These are phyloP conservation scores for Mesocricetus auratus DNA, from an alignment of 2,113 vertebrate genomes.

Conservation along the genomic window DNA sequence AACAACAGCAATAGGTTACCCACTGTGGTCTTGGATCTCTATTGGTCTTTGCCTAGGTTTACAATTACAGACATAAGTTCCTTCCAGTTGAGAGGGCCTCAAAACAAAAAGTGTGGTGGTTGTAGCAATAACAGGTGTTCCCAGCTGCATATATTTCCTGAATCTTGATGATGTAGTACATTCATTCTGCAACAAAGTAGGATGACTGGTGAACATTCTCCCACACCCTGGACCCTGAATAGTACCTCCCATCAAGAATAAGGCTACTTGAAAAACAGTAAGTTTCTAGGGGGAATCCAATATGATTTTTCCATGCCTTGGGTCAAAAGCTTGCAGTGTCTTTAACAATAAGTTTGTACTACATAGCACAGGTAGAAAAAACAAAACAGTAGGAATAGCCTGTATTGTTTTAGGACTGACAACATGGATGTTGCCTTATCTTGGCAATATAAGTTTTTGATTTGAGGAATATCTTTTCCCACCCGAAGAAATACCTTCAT, in stretches of 20 bases:
- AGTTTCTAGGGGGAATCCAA: neutral
- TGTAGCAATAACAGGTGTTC: neutral
- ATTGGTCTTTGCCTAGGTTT: neutral
- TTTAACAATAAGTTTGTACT: neutral
- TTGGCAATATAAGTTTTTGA: neutral
- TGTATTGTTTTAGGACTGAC: neutral
- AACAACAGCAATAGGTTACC: neutral
- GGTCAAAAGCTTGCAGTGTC: neutral
- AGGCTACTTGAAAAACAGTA: neutral
- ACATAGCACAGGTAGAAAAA: neutral
- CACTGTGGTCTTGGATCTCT: too few species aligned
- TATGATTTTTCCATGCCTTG: neutral
- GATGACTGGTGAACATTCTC: neutral
- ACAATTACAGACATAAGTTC: neutral
- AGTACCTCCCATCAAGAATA: neutral
- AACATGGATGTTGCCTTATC: neutral
- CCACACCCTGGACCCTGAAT: neutral
- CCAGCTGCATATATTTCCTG: neutral
- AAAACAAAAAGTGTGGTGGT: neutral
- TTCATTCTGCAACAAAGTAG: neutral
- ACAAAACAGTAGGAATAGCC: neutral
- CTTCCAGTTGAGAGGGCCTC: neutral
- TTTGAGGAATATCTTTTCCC: neutral
- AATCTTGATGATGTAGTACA: neutral
- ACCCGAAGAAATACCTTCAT: neutral